Evolutionary conservation across 2,113 vertebrate genomes (phyloP), one percentile per base, ranked within the genome.

Genomic region (Tinamus guttatus): DNA sequence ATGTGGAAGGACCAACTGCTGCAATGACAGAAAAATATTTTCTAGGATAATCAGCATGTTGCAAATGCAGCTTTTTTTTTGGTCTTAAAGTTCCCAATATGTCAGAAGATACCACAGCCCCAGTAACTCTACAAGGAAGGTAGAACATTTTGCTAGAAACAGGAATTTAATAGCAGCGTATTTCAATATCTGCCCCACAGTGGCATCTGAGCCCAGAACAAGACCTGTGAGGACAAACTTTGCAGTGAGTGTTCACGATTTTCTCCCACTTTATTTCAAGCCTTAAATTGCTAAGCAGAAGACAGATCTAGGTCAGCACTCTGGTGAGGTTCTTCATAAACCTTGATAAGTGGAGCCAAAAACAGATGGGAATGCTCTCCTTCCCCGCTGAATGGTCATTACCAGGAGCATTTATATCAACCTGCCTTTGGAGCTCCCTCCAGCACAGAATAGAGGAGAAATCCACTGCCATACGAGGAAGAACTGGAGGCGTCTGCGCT

Each of bases 271-370:
- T 90, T 92, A 86, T 84, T 93, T 77, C 60, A 64, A 90, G 69
- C 41, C 62, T 75, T 81, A 71, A 78, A 89, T 51, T 90, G 90
- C 78, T 86, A 89, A 12, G 60, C 30, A 0, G 25, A 81, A 86
- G 94, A 95, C 92, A 96, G 73, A 95, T 94, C 86, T 96, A 81
- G 80, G 95, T 93, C 94, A 92, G 64, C 24, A 67, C 41, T 79
- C 77, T 4, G 0, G 32, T 22, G 21, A 94, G 52, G 73, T 76
- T 77, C 88, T 71, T 78, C 82, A 41, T 19, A 71, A 81, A 17
- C 28, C 76, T 86, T 64, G 36, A 2, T 38, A 86, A 81, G 34
- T 30, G 76, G 81, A 75, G 34, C 32, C 60, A 69, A 76, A 49
- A 19, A 1, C 8, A 74, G 54, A 40, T 18, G 60, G 59, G 32